Evolutionary conservation across 2,113 vertebrate genomes (phyloP).

Genomic region (Eulacestoma nigropectus): DNA sequence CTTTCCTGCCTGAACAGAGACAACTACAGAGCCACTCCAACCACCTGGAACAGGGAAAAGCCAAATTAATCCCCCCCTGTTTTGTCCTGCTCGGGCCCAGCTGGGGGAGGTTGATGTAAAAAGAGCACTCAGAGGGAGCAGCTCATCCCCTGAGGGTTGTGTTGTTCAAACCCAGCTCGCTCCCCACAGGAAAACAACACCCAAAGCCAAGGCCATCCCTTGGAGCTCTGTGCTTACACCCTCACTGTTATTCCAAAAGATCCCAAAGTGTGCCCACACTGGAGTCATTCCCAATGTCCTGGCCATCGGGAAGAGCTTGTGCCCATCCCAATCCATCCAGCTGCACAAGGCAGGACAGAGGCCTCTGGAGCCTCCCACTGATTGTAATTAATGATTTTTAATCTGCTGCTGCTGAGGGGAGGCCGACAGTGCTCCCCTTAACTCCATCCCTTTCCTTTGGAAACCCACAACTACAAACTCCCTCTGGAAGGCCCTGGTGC

Average conservation of each 20-base stretch:
- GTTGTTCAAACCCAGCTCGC: not conserved
- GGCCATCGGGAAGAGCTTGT: not conserved
- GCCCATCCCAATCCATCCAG: not conserved
- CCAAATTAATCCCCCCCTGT: not conserved
- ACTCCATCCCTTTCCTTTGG: not conserved
- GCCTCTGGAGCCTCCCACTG: not conserved
- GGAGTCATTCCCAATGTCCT: not conserved
- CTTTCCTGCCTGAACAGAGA: fast-evolving
- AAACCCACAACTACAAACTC: not conserved
- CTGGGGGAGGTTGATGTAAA: not conserved
- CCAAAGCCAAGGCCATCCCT: not conserved
- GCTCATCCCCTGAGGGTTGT: not conserved
- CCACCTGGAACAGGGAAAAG: not conserved
- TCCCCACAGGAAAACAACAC: not conserved
- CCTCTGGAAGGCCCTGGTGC: not conserved
- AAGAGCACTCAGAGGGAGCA: not conserved
- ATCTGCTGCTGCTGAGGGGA: not conserved
- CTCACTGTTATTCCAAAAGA: not conserved
- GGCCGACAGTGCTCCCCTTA: not conserved
- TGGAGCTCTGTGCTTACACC: not conserved
- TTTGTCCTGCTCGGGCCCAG: not conserved
- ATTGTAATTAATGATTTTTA: not conserved
- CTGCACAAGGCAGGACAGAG: not conserved
- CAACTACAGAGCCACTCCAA: not conserved
- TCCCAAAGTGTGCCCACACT: not conserved